phyloP scores from a whole-genome alignment of 2,113 vertebrate genomes.

The Emydura subglobosa region DNA sequence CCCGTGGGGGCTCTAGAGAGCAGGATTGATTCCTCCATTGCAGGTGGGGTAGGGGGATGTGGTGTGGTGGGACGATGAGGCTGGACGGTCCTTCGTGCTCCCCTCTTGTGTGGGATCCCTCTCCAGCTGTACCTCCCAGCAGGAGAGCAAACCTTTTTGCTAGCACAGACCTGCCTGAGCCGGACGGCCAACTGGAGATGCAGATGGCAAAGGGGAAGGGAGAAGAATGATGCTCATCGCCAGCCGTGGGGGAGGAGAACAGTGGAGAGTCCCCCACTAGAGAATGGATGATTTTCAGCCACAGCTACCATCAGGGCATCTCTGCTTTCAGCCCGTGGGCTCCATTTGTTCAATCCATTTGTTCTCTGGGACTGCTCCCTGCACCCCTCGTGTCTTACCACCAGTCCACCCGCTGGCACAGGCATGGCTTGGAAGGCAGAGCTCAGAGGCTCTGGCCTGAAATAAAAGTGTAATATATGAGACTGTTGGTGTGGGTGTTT shows the following conservation, averaged over 20 bases:
- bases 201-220: accelerated
- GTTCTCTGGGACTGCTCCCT: background rate
- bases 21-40: background rate
- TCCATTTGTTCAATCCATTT: background rate
- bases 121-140: background rate
- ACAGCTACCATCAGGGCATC: background rate
- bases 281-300: background rate
- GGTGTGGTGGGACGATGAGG: accelerated
- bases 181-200: background rate
- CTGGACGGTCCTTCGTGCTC: background rate
- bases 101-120: background rate
- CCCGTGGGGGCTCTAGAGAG: background rate
- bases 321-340: background rate
- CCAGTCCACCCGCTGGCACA: background rate
- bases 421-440: constrained; percentile 47
- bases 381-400: background rate
- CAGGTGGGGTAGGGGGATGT: accelerated
- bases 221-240: background rate
- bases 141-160: background rate
- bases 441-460: constrained; percentile 65
- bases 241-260: background rate
- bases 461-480: constrained; percentile 73
- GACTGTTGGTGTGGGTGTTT: constrained; percentile 11
- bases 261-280: accelerated
- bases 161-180: accelerated